phyloP scores from a whole-genome alignment of 1,140 invertebrate genomes.

The Thaumatotibia leucotreta region DNA sequence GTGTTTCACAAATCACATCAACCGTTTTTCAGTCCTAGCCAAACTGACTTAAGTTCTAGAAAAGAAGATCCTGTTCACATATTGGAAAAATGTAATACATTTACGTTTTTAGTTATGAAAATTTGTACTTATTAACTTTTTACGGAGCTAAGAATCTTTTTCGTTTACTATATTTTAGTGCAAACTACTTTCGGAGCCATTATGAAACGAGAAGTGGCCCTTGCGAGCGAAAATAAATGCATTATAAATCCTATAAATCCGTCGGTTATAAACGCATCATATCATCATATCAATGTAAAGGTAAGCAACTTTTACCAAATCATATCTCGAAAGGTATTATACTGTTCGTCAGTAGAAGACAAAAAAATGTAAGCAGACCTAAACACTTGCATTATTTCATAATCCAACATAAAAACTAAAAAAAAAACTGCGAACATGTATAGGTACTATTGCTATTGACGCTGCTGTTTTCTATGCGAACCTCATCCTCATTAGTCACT shows the following conservation, averaged over 20 bases:
- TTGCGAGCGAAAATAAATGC: slow-evolving; percentile 33
- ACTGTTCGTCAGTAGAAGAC: no score
- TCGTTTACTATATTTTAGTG: slow-evolving; percentile 35
- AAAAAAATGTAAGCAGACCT: no score
- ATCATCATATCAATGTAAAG: slow-evolving; percentile 6
- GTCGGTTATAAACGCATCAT: slow-evolving; percentile 39
- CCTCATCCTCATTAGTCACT: no score
- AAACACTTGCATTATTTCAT: no score
- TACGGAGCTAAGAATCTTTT: background rate
- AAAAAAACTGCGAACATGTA: no score
- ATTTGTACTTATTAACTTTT: background rate
- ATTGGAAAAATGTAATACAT: slow-evolving; percentile 53
- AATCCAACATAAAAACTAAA: no score
- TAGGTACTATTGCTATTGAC: no score
- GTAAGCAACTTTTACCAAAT: no score
- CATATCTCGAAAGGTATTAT: no score
- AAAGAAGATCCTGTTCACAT: slow-evolving; percentile 53
- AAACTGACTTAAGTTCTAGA: slow-evolving; percentile 20
- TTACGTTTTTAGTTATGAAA: no score
- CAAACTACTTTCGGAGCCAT: slow-evolving; percentile 52
- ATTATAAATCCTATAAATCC: slow-evolving; percentile 13
- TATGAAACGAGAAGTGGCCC: slow-evolving; percentile 47
- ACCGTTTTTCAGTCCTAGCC: slow-evolving; percentile 19
- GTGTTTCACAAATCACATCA: slow-evolving; percentile 61
- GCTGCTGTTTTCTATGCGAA: no score